Percentiles rank a stretch among this genome's conserved stretches.
These are phyloP conservation scores for Zaprionus kolodkinae DNA, from an alignment of 1,140 invertebrate genomes.

Conservation along the genomic window DNA sequence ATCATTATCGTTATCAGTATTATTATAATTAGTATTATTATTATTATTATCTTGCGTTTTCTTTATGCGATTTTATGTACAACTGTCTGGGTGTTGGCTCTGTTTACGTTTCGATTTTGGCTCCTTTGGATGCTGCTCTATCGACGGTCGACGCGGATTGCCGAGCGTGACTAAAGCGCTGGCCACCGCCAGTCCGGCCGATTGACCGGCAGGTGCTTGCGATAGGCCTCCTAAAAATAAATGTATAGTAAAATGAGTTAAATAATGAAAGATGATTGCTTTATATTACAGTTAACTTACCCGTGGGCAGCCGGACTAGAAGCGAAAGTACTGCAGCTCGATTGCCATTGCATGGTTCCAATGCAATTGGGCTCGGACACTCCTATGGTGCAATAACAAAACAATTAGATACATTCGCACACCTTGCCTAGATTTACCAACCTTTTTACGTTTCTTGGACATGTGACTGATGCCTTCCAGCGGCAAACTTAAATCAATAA, in stretches of 20 bases:
- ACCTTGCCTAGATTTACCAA: conserved; percentile 7
- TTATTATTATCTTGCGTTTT: conserved; percentile 43
- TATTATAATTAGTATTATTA: conserved; percentile 59
- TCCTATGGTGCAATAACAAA: conserved; percentile 82
- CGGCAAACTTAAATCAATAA: conserved; percentile 80
- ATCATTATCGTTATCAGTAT: conserved; percentile 63
- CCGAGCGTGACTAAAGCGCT: conserved; percentile 94
- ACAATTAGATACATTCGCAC: background rate
- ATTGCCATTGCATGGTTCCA: conserved; percentile 95
- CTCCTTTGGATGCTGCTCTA: conserved; percentile 88
- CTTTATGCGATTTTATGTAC: conserved; percentile 77
- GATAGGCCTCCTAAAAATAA: conserved; percentile 72
- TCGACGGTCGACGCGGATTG: conserved; percentile 89
- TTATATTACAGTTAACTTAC: conserved; percentile 63
- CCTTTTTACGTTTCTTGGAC: conserved; percentile 84
- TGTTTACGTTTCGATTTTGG: conserved; percentile 88
- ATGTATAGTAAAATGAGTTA: conserved; percentile 9
- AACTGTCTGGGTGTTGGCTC: conserved; percentile 89
- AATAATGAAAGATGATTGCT: background rate
- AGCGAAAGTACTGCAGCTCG: conserved; percentile 96
- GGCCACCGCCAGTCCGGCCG: conserved; percentile 92
- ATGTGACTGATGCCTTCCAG: conserved; percentile 78
- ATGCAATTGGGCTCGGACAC: conserved; percentile 95
- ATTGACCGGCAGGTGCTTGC: conserved; percentile 93
- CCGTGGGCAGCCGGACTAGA: conserved; percentile 94